These are phyloP conservation scores for Ephialtes manifestator DNA, from an alignment of 2,888 invertebrate genomes.

Conservation along the genomic window DNA sequence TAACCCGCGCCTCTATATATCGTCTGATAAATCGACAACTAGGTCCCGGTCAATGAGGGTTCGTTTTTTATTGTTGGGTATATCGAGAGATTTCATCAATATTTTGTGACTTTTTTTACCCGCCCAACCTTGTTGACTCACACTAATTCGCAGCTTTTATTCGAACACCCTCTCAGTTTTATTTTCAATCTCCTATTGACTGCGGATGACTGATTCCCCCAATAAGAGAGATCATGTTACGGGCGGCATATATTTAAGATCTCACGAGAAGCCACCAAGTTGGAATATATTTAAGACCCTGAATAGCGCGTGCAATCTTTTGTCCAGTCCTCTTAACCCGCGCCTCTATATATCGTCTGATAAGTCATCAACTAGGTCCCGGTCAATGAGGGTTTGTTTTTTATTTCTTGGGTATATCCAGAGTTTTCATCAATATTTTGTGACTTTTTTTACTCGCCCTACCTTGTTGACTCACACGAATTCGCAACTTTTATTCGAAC, in stretches of 20 bases:
- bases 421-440: background rate
- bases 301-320: slow-evolving; percentile 12
- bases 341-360: slow-evolving; percentile 48
- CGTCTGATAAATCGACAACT: too few species aligned
- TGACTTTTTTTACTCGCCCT: slow-evolving; percentile 1
- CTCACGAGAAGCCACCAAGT: slow-evolving; percentile 29
- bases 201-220: slow-evolving; percentile 35
- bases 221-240: slow-evolving; percentile 32
- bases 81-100: background rate
- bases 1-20: too few species aligned
- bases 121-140: background rate
- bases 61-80: background rate
- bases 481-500: background rate
- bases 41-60: too few species aligned
- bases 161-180: background rate
- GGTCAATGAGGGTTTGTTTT: slow-evolving; percentile 74
- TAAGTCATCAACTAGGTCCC: slow-evolving; percentile 46
- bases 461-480: background rate
- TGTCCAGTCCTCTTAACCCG: slow-evolving; percentile 4
- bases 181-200: background rate
- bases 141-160: background rate
- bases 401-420: background rate
- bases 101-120: slow-evolving; percentile 7
- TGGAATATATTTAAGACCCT: slow-evolving; percentile 35
- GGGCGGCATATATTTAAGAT: slow-evolving; percentile 4